phyloP scores from a whole-genome alignment of 2,113 vertebrate genomes.

The Hemiprocne comata region DNA sequence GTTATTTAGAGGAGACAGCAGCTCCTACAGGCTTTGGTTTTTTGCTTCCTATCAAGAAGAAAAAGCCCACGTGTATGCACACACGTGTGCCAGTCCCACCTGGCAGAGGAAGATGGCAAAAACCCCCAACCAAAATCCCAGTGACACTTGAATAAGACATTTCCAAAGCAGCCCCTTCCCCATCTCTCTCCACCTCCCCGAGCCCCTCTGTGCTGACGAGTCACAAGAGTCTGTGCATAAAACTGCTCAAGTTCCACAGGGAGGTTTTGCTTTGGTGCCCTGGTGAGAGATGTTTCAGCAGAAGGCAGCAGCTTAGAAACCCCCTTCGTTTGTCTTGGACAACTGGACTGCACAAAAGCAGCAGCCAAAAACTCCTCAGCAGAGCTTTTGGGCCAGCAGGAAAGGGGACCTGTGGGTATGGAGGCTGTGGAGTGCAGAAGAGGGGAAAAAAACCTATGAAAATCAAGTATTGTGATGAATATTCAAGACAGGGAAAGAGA shows the following conservation, averaged over 20 bases:
- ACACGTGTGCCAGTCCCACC: rapidly evolving
- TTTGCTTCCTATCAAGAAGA: not conserved
- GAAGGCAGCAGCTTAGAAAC: not conserved
- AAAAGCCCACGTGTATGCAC: not conserved
- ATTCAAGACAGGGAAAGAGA: not conserved
- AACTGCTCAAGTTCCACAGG: not conserved
- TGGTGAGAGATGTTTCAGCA: not conserved
- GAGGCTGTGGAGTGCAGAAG: not conserved
- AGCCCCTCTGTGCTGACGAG: not conserved
- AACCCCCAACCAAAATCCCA: not conserved
- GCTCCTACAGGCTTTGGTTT: not conserved
- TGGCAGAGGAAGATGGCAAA: not conserved
- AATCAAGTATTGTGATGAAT: not conserved
- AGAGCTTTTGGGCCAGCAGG: not conserved
- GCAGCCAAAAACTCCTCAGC: not conserved
- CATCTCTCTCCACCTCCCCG: not conserved
- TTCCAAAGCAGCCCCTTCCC: not conserved
- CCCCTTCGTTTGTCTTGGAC: not conserved
- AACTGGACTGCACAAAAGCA: not conserved
- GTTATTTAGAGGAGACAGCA: not conserved
- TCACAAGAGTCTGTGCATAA: not conserved
- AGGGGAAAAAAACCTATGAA: not conserved
- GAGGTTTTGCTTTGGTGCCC: not conserved
- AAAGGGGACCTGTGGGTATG: not conserved
- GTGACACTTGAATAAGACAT: not conserved